Percentiles rank a stretch among this genome's conserved stretches.
phyloP scores from a whole-genome alignment of 2,113 vertebrate species.

The Ardeotis arabs region DNA sequence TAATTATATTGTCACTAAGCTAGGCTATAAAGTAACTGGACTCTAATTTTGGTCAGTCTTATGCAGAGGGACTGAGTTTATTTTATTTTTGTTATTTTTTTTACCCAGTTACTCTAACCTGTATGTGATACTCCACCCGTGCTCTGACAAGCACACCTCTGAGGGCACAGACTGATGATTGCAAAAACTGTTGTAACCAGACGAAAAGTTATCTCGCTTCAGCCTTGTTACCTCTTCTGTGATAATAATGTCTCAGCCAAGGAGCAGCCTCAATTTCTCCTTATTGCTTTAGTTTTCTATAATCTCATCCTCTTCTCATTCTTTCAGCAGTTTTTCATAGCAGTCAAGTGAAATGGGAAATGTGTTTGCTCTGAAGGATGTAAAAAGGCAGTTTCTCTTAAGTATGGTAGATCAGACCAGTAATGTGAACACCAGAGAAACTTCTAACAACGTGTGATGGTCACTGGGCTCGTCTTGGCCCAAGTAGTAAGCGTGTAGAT shows the following conservation, averaged over 20 bases:
- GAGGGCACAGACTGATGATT: background rate
- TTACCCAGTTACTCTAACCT: background rate
- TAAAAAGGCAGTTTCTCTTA: background rate
- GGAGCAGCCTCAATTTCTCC: background rate
- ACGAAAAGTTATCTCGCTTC: background rate
- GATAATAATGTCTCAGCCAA: background rate
- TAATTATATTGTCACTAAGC: background rate
- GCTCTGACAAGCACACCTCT: background rate
- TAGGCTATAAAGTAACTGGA: background rate
- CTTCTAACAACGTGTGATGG: background rate
- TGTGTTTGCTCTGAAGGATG: background rate
- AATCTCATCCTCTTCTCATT: background rate
- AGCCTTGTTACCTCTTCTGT: background rate
- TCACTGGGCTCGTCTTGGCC: background rate
- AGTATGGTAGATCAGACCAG: background rate
- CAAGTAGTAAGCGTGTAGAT: rapidly evolving
- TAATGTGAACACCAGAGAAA: background rate
- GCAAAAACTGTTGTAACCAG: background rate
- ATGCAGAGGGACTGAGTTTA: background rate
- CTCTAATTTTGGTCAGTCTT: background rate
- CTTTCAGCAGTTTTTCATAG: background rate
- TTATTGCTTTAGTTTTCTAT: background rate
- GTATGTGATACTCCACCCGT: background rate
- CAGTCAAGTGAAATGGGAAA: background rate
- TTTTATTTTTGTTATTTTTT: slow-evolving; percentile 1